Evolutionary conservation across 64 coral and sea anemone species (phyloP), one percentile per base, ranked within the genome.

Genomic region (Montipora foliosa): DNA sequence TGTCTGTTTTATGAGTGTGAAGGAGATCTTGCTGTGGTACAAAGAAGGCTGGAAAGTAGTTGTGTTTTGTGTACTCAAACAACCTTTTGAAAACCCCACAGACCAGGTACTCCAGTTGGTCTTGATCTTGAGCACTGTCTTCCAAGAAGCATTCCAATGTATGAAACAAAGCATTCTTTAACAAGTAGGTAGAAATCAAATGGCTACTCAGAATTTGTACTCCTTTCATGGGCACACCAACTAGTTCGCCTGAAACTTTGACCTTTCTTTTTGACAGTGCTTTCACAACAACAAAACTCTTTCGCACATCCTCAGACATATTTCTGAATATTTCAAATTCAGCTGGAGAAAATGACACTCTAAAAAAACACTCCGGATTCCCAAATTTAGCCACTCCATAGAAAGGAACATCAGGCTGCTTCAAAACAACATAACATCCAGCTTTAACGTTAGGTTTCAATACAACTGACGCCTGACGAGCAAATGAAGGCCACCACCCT

Each of bases 291-390:
- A 75, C 73, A 45, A 75, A 75, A 44, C 73, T 75, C 73, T 75
- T 75, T 9, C 73, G 73, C 73, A 75, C 0, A 9, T 29, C 73
- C 73, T 75, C 73, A 75, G 73, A 75, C 73, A 8, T 29, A 75
- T 75, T 75, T 44, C 73, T 75, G 73, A 75, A 46, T 29, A 75
- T 75, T 24, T 75, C 73, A 29, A 44, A 75, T 75, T 75, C 73
- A 29, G 73, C 73, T 75, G 73, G 73, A 75, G 73, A 75, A 75
- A 75, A 75, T 25, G 73, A 75, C 73, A 75, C 73, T 75, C 73
- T 75, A 1, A 75, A 10, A 13, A 75, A 75, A 75, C 20, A 75
- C 73, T 75, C 73, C 7, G 73, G 61, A 64, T 64, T 64, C 14
- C 61, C 61, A 64, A 64, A 64, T 64, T 64, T 64, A 64, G 61